phyloP scores from a whole-genome alignment of 2,888 invertebrate species.

The Hetaerina titia region DNA sequence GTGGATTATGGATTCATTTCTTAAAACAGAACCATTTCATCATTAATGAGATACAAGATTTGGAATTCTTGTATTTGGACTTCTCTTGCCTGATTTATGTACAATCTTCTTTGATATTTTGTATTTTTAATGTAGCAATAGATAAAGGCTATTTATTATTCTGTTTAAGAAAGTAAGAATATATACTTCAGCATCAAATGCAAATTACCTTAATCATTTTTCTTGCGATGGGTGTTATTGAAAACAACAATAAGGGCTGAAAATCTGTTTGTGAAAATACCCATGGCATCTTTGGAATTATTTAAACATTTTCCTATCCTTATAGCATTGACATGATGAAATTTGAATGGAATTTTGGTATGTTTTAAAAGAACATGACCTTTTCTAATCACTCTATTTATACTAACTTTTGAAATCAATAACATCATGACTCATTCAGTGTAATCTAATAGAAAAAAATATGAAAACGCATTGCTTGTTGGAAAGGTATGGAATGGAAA shows the following conservation, averaged over 20 bases:
- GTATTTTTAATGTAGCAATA: too few relatives aligned
- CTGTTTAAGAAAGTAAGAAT: too few relatives aligned
- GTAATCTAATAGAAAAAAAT: neutral
- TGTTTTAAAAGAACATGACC: neutral
- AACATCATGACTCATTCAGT: neutral
- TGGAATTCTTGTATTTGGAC: too few relatives aligned
- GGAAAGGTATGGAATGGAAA: neutral
- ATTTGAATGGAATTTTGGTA: neutral
- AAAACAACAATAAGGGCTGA: neutral
- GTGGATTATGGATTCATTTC: too few relatives aligned
- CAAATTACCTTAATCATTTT: too few relatives aligned
- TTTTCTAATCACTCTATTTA: conserved; percentile 14
- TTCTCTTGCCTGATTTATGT: too few relatives aligned
- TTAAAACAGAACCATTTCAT: too few relatives aligned
- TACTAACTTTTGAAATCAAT: neutral
- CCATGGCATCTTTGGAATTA: neutral
- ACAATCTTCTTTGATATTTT: too few relatives aligned
- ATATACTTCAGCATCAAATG: too few relatives aligned
- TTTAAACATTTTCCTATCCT: neutral
- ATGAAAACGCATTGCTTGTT: neutral
- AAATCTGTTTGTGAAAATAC: neutral
- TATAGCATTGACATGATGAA: neutral
- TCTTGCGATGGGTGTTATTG: too few relatives aligned
- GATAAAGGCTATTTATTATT: too few relatives aligned
- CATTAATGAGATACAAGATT: too few relatives aligned